phyloP scores from a whole-genome alignment of 2,113 vertebrate genomes.

The Rostratula benghalensis region DNA sequence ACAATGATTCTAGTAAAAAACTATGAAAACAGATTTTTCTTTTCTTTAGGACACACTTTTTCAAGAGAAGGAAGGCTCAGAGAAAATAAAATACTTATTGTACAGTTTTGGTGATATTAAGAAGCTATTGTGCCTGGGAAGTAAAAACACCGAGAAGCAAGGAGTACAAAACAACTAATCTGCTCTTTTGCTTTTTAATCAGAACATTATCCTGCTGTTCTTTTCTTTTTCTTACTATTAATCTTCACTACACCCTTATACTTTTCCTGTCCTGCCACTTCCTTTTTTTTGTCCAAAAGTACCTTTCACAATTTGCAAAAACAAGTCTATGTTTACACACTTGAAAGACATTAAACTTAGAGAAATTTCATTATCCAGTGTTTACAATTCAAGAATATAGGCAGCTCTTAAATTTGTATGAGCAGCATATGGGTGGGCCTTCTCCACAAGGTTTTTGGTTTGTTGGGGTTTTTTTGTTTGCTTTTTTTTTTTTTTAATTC shows the following conservation, averaged over 20 bases:
- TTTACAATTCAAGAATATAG: constrained; percentile 47
- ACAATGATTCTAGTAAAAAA: background rate
- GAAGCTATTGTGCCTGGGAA: background rate
- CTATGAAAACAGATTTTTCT: background rate
- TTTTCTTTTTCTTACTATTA: background rate
- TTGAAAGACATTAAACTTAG: constrained; percentile 51
- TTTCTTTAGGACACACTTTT: background rate
- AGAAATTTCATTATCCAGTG: constrained; percentile 51
- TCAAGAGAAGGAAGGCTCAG: background rate
- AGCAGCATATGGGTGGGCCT: constrained; percentile 32
- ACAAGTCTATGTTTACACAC: background rate
- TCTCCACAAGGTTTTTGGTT: background rate
- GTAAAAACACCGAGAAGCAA: background rate
- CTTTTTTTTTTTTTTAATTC: background rate
- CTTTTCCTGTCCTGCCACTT: background rate
- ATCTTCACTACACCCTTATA: background rate
- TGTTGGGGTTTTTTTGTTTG: background rate
- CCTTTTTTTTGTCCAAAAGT: background rate
- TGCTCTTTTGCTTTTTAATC: background rate
- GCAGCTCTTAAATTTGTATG: constrained; percentile 62
- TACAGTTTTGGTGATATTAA: background rate
- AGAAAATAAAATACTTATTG: background rate
- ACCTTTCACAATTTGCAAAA: background rate
- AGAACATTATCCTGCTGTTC: background rate
- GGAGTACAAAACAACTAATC: background rate